These are phyloP conservation scores for Phymastichus coffea DNA, from an alignment of 1,140 invertebrate genomes.

Conservation along the genomic window DNA sequence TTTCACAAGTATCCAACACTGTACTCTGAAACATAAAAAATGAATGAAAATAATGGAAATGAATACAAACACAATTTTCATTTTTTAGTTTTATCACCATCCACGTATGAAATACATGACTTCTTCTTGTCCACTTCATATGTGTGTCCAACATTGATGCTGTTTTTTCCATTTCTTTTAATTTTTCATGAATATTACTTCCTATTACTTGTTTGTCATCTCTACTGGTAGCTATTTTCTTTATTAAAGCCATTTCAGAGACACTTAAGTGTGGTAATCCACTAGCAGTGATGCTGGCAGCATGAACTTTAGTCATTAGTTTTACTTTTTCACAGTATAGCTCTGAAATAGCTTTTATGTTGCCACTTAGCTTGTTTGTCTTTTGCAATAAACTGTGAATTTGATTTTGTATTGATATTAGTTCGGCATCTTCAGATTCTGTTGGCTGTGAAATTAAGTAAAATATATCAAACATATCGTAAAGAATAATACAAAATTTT, in stretches of 20 bases:
- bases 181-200: slow-evolving; percentile 10
- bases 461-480: not conserved
- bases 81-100: too few species aligned
- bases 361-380: slow-evolving; percentile 42
- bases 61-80: too few species aligned
- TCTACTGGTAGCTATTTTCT: slow-evolving; percentile 30
- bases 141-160: slow-evolving; percentile 35
- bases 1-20: slow-evolving; percentile 37
- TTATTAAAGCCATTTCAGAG: slow-evolving; percentile 41
- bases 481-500: too few species aligned
- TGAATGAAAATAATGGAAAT: not conserved
- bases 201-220: slow-evolving; percentile 4
- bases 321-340: slow-evolving; percentile 39
- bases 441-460: slow-evolving; percentile 11
- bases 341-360: slow-evolving; percentile 46
- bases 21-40: slow-evolving; percentile 34
- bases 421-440: slow-evolving; percentile 5
- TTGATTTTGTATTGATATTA: slow-evolving; percentile 16
- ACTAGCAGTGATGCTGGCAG: slow-evolving; percentile 33
- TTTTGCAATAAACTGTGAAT: slow-evolving; percentile 36
- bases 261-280: slow-evolving; percentile 43
- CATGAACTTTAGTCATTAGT: slow-evolving; percentile 39
- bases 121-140: slow-evolving; percentile 38
- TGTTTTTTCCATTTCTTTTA: slow-evolving; percentile 34
- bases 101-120: slow-evolving; percentile 47